Base-by-base conservation (phyloP, 1,140 invertebrate species). In the Psix sp. region DNA sequence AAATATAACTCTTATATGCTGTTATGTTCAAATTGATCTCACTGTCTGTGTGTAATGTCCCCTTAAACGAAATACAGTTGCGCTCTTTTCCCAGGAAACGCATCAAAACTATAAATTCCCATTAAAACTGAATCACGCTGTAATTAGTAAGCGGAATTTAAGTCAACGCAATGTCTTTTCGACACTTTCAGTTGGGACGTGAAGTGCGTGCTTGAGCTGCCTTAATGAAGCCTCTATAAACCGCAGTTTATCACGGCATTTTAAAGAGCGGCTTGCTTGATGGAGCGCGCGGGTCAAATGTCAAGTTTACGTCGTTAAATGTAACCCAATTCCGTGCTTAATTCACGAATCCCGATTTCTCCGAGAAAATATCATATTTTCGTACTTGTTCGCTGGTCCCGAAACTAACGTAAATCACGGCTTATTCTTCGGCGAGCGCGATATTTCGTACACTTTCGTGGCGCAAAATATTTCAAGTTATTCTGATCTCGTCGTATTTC, bases 281-380 rank as follows among this genome's bases (percentile, higher is more conserved):
- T n/a, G n/a, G n/a, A n/a, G n/a, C n/a, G n/a, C n/a, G n/a, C 26
- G 18, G 42, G 38, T 66, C 36, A 65, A 54, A 46, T 65, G 60
- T 54, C 42, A 54, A 65, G 49, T 54, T 54, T 46, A 40, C 35
- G 39, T 52, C 39, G 39, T 65, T 45, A 54, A 38, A 14, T 15
- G 24, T 38, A 65, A 54, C 20, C 17, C 39, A 39, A 39, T 65
- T 54, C 54, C 4, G 2, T 2, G 4, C 24, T 16, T 46, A 38
- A 65, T 65, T 51, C 17, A 11, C 15, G 24, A 24, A 24, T 24
- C 21, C 3, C 21, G 7, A 24, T 24, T 24, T 24, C 21, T 24
- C 21, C 21, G n/a, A n/a, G n/a, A n/a, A n/a, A n/a, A n/a, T n/a
- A n/a, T n/a, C n/a, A n/a, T n/a, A n/a, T n/a, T n/a, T n/a, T n/a